A percentile compares a stretch with the other conserved stretches of the same genome.
These are phyloP conservation scores for Pithys albifrons DNA, from an alignment of 2,113 vertebrate genomes.

Conservation along the genomic window DNA sequence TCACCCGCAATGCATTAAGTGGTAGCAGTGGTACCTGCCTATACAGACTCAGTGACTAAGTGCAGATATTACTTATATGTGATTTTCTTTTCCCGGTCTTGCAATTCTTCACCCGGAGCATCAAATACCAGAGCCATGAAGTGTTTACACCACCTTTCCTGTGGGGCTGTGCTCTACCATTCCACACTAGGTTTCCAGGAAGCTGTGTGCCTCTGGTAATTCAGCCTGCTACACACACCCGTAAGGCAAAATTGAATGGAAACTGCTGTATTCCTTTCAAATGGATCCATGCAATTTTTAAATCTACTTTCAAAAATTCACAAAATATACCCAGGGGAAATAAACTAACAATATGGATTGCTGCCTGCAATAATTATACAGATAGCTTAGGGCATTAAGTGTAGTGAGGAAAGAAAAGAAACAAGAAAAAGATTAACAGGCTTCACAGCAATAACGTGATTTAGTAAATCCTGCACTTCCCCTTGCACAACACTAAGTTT, in stretches of 20 bases:
- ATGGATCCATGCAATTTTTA: not conserved
- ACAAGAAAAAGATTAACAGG: not conserved
- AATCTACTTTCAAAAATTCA: conserved; percentile 1
- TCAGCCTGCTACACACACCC: not conserved
- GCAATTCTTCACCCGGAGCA: conserved; percentile 14
- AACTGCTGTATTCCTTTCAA: not conserved
- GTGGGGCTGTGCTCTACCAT: not conserved
- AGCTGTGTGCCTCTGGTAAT: not conserved
- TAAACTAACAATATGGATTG: not conserved
- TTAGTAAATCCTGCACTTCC: not conserved
- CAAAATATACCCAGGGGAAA: not conserved
- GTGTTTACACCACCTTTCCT: conserved; percentile 31
- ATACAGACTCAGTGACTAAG: not conserved
- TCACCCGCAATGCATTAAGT: not conserved
- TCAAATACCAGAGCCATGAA: conserved; percentile 33
- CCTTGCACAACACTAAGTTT: not conserved
- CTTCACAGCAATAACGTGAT: not conserved
- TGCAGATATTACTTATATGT: not conserved
- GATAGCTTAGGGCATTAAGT: not conserved
- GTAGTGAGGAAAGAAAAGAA: not conserved
- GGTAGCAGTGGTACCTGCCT: not conserved
- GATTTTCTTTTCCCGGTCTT: not conserved
- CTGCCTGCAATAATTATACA: conserved; percentile 26
- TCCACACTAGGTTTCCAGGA: not conserved
- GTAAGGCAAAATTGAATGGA: not conserved